A percentile compares a stretch with the other conserved stretches of the same genome.
Evolutionary conservation across 2,797 vertebrate species (phyloP).

Genomic region (Pseudochromis fuscus): DNA sequence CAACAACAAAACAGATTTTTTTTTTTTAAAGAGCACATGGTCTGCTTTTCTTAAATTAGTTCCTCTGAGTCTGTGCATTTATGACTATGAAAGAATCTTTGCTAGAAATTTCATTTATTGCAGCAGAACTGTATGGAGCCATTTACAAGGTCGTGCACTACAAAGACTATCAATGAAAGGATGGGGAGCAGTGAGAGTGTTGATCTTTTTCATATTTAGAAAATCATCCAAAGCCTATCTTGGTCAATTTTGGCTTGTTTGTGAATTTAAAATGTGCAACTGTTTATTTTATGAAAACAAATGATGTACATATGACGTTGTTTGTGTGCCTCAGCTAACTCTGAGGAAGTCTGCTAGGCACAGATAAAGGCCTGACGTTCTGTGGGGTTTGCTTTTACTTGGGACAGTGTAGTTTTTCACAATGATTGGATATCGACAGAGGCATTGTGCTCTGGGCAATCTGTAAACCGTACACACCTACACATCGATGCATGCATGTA

Average conservation of each 20-base stretch:
- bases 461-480: conserved; percentile 45
- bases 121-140: neutral
- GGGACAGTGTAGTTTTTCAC: conserved; percentile 64
- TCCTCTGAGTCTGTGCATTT: neutral
- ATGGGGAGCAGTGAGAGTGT: neutral
- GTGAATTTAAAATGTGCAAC: neutral
- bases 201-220: conserved; percentile 1
- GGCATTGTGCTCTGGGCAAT: conserved; percentile 65
- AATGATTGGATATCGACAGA: conserved; percentile 74
- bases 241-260: neutral
- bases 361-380: conserved; percentile 67
- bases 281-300: conserved; percentile 8
- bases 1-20: conserved; percentile 7
- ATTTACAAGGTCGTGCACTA: neutral
- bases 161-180: neutral
- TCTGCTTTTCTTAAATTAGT: conserved; percentile 20
- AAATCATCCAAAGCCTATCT: neutral
- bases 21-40: too few species aligned
- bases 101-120: neutral
- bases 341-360: conserved; percentile 56
- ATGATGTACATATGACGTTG: neutral
- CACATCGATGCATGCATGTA: conserved; percentile 12
- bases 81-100: neutral
- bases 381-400: conserved; percentile 60
- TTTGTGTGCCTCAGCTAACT: conserved; percentile 6